These are phyloP conservation scores for Cephalopterus ornatus DNA, from an alignment of 2,113 vertebrate genomes.

Conservation along the genomic window DNA sequence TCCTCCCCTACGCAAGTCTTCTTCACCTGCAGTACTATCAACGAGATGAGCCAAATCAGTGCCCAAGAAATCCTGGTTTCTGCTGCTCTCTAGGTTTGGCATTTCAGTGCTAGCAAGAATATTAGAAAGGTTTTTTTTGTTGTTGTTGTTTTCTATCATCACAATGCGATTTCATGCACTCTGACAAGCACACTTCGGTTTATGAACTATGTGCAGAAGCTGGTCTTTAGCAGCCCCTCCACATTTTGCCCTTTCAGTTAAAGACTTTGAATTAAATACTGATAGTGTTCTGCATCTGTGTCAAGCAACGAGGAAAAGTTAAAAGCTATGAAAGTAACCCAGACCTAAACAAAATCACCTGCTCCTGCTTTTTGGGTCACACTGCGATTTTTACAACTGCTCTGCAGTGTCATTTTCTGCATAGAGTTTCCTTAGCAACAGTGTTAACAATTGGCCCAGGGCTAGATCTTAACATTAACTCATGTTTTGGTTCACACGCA, in stretches of 20 bases:
- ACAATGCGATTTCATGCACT: background rate
- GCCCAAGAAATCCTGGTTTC: background rate
- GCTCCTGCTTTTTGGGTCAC: background rate
- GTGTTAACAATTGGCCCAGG: background rate
- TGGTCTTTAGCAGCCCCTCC: background rate
- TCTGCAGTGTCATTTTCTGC: background rate
- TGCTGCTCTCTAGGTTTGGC: background rate
- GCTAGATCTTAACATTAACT: background rate
- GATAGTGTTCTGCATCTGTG: background rate
- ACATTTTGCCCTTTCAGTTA: background rate
- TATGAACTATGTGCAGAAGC: background rate
- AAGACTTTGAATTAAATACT: background rate
- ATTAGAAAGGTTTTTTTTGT: background rate
- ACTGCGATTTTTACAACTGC: background rate
- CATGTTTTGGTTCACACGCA: background rate
- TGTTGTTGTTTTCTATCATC: background rate
- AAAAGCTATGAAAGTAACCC: background rate
- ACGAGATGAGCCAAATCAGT: background rate
- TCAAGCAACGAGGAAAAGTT: background rate
- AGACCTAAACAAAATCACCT: background rate
- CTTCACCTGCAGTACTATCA: background rate
- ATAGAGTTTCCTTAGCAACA: background rate
- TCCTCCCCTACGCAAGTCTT: background rate
- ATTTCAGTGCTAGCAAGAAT: background rate
- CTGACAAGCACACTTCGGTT: background rate